Percentiles rank a stretch among this genome's conserved stretches.
Conservation (phyloP, 2,888 invertebrate genomes). For the Drosophila monieri region DNA sequence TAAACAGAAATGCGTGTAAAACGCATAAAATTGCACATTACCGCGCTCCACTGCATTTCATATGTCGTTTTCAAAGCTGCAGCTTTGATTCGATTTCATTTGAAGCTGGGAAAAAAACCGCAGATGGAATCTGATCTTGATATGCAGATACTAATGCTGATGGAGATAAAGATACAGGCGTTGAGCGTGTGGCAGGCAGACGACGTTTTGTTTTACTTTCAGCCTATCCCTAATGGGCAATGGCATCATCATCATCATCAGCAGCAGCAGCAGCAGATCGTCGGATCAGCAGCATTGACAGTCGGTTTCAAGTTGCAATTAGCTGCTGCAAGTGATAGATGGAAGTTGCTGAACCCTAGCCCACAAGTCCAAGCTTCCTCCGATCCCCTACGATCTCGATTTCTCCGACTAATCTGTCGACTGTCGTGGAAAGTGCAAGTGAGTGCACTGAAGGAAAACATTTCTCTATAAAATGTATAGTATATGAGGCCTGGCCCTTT, state of each 20-base stretch:
- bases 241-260: conserved; percentile 35
- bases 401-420: conserved; percentile 27
- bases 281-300: conserved; percentile 56
- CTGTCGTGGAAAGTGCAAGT: conserved; percentile 74
- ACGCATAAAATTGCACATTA: conserved; percentile 76
- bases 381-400: conserved; percentile 3
- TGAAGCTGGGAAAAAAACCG: conserved; percentile 54
- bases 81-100: conserved; percentile 73
- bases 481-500: not conserved
- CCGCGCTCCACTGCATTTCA: conserved; percentile 62
- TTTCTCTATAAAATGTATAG: conserved; percentile 20
- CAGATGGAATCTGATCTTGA: conserved; percentile 34
- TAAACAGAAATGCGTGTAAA: conserved; percentile 57
- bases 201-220: conserved; percentile 43
- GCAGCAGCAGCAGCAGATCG: conserved; percentile 23
- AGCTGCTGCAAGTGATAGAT: conserved; percentile 58
- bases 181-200: conserved; percentile 74
- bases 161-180: conserved; percentile 23
- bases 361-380: conserved; percentile 17
- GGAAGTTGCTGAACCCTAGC: conserved; percentile 65
- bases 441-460: conserved; percentile 61
- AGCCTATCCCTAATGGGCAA: conserved; percentile 58
- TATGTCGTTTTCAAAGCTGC: conserved; percentile 48
- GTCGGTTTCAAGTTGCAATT: conserved; percentile 72
- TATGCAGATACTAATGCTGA: conserved; percentile 16